Base-by-base conservation (phyloP, 2,888 invertebrate genomes). In the Bellardia bayeri region DNA sequence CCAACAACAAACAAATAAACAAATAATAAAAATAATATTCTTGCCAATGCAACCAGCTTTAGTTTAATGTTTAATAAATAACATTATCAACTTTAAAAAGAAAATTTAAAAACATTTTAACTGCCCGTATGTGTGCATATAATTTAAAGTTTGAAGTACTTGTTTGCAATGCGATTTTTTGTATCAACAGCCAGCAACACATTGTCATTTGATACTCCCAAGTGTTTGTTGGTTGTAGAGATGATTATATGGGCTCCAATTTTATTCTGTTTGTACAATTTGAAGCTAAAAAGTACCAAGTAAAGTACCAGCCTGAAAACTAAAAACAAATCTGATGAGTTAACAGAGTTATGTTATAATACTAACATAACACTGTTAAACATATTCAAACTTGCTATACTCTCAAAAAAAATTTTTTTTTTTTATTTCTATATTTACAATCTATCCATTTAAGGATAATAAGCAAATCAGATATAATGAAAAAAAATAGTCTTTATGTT, bases 131-230 rank as follows among this genome's bases (percentile, higher is more conserved):
- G 71, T 68, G 76, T 63, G 72, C 64, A 23, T 30, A 23, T 0
- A 23, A 7, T 54, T 54, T 14, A 37, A 37, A 37, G 0, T 37
- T 54, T 54, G 54, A 80, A 80, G 64, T 58, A 68, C 45, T 49
- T 76, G 49, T 58, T 72, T 23, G 9, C 66, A 74, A 56, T 54
- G 54, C 54, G 40, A 51, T 37, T 49, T 75, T 11, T 33, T 5
- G 8, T 7, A n/a, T 14, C 45, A 33, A 61, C 33, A 49, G 61
- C 72, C 33, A 49, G 61, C 72, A 82, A 82, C 54, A 82, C 54
- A 75, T 30, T 80, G 71, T 80, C 68, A 86, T 42, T 78, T 82
- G 40, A 85, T 58, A 81, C 71, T 81, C 37, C 37, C 13, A 49
- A 11, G 11, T 33, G 13, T 33, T 2, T 9, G 61, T 13, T 45